Percentiles rank a stretch among this genome's conserved stretches.
Conservation (phyloP, 2,113 vertebrate species). For the Embiotoca jacksoni region DNA sequence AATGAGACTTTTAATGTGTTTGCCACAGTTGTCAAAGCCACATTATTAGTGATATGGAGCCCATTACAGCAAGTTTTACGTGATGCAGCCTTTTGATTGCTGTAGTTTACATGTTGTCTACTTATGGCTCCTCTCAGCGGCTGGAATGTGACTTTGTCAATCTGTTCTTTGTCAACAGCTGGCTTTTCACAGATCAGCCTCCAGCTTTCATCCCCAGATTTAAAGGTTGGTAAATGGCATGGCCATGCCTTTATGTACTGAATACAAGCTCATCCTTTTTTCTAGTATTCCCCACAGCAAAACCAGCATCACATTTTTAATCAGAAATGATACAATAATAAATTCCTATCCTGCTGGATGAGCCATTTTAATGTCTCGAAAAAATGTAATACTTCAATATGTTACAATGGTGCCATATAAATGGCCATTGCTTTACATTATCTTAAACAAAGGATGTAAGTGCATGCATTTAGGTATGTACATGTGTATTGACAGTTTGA, state of each 20-base stretch:
- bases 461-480: neutral
- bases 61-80: conserved; percentile 25
- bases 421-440: neutral
- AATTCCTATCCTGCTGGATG: neutral
- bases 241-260: conserved; percentile 17
- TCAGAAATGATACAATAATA: neutral
- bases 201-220: conserved; percentile 56
- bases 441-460: neutral
- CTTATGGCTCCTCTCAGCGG: conserved; percentile 18
- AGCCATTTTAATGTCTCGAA: neutral
- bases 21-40: conserved; percentile 17
- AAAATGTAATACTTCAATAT: neutral
- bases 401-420: neutral
- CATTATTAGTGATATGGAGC: conserved; percentile 12
- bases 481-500: conserved; percentile 17
- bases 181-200: conserved; percentile 36
- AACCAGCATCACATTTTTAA: neutral
- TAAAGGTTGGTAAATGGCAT: conserved; percentile 61
- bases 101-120: neutral
- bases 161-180: conserved; percentile 53
- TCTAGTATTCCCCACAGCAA: neutral
- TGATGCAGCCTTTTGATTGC: conserved; percentile 13
- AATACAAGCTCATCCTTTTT: conserved; percentile 41
- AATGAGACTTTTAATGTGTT: conserved; percentile 25
- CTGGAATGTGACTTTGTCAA: conserved; percentile 40